Evolutionary conservation across 1,140 invertebrate species (phyloP).

Genomic region (Sminthurides bifidus): DNA sequence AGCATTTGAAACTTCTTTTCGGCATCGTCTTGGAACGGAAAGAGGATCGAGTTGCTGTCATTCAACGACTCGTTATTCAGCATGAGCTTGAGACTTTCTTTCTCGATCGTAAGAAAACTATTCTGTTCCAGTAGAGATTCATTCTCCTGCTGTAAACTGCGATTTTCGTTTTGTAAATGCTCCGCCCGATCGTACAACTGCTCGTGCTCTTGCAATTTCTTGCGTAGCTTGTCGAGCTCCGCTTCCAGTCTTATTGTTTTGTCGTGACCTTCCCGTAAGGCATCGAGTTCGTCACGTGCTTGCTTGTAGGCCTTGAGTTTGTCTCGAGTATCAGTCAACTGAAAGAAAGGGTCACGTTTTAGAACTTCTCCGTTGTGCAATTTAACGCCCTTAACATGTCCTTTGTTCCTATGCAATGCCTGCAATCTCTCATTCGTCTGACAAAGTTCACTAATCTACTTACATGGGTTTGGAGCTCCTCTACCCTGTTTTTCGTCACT

Average conservation of each 20-base stretch:
- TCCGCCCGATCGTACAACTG: constrained; percentile 28
- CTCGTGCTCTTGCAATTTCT: constrained; percentile 27
- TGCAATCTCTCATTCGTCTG: neutral
- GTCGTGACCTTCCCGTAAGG: constrained; percentile 27
- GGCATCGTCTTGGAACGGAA: neutral
- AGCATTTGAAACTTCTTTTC: no score
- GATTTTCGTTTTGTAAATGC: constrained; percentile 26
- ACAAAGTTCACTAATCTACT: neutral
- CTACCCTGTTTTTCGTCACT: constrained; percentile 18
- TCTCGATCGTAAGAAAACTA: constrained; percentile 26
- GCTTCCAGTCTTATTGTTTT: constrained; percentile 22
- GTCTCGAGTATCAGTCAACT: constrained; percentile 19
- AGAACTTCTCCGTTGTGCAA: neutral
- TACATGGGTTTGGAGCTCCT: constrained; percentile 22
- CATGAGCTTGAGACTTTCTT: constrained; percentile 12
- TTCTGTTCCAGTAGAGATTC: constrained; percentile 29
- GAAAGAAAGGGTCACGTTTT: neutral
- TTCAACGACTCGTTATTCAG: neutral
- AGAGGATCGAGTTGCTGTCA: neutral
- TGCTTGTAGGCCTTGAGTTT: constrained; percentile 19
- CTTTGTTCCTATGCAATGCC: neutral
- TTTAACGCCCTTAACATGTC: neutral
- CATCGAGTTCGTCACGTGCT: constrained; percentile 29
- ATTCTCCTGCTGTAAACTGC: constrained; percentile 26
- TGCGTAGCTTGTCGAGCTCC: constrained; percentile 23